Conservation (phyloP, 2,113 vertebrate genomes). For the Zingel zingel region DNA sequence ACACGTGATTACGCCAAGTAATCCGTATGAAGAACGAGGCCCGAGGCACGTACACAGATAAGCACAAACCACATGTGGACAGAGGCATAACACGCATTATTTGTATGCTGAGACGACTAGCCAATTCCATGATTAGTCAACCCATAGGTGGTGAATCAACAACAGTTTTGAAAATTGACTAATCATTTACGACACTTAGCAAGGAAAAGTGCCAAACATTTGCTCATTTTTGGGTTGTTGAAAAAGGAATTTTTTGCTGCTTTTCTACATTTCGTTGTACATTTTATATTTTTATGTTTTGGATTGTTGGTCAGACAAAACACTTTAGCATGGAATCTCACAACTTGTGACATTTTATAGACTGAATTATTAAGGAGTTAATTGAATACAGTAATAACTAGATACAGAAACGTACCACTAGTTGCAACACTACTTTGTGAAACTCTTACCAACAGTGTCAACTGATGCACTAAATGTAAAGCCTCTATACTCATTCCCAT, state of each 20-base stretch:
- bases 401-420: not conserved
- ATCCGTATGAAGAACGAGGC: conserved; percentile 40
- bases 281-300: not conserved
- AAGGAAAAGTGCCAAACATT: not conserved
- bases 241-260: not conserved
- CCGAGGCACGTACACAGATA: conserved; percentile 65
- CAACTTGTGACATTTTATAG: not conserved
- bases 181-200: not conserved
- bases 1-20: conserved; percentile 34
- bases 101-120: not conserved
- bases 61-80: conserved; percentile 32
- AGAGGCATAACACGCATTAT: not conserved
- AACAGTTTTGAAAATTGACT: not conserved
- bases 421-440: not conserved
- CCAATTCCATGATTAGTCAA: not conserved
- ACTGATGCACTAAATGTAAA: not conserved
- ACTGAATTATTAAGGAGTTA: not conserved
- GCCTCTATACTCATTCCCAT: not conserved
- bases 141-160: not conserved
- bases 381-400: not conserved
- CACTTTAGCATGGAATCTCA: not conserved
- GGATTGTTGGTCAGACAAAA: not conserved
- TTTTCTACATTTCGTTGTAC: not conserved
- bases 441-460: not conserved
- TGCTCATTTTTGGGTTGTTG: not conserved